A percentile compares a stretch with the other conserved stretches of the same genome.
phyloP scores from a whole-genome alignment of 2,113 vertebrate genomes.

The Phycodurus eques region DNA sequence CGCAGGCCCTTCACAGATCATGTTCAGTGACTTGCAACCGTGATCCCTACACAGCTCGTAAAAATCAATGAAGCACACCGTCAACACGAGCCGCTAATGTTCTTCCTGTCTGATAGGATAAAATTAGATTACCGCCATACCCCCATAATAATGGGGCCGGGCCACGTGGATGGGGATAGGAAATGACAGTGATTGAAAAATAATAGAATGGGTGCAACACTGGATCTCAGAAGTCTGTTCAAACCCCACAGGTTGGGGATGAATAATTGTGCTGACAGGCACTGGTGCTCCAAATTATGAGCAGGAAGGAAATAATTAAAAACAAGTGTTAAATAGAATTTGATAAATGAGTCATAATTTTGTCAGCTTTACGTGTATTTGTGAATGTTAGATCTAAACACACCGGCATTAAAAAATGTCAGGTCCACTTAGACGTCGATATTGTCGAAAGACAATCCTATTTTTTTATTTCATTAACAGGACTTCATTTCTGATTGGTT shows the following conservation, averaged over 20 bases:
- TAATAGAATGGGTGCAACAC: conserved; percentile 77
- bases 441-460: no score
- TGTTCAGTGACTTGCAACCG: conserved; percentile 41
- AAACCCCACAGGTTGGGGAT: conserved; percentile 54
- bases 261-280: conserved; percentile 38
- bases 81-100: conserved; percentile 75
- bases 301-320: conserved; percentile 16
- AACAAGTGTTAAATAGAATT: not conserved
- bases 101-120: conserved; percentile 72
- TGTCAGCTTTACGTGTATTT: not conserved
- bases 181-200: conserved; percentile 74
- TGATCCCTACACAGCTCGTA: conserved; percentile 48
- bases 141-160: conserved; percentile 68
- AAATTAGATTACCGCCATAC: conserved; percentile 77
- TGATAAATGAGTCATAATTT: not conserved
- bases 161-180: conserved; percentile 71
- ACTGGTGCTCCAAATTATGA: conserved; percentile 15
- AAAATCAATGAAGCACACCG: conserved; percentile 72
- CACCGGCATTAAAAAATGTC: no score
- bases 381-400: not conserved
- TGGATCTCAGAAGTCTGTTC: conserved; percentile 72
- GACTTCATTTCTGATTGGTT: no score
- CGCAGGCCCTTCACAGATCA: conserved; percentile 43
- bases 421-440: no score
- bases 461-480: no score